A percentile compares a stretch with the other conserved stretches of the same genome.
Conservation (phyloP, 2,888 invertebrate genomes). For the Volucella zonaria region DNA sequence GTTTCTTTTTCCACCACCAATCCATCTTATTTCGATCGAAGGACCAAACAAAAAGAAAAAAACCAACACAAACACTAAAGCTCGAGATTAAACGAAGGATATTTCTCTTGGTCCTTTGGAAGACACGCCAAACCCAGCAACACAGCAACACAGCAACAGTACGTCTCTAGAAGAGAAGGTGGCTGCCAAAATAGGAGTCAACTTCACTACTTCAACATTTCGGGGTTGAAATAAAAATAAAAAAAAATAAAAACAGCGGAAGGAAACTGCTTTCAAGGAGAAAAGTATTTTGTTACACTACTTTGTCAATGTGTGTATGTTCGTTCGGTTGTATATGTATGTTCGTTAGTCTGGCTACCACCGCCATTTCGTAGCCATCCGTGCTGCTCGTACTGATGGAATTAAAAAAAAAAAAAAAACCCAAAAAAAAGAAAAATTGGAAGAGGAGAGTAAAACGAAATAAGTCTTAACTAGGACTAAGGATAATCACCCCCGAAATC, state of each 20-base stretch:
- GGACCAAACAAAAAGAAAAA: conserved; percentile 11
- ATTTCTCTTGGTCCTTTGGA: conserved; percentile 52
- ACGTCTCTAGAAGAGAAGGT: conserved; percentile 12
- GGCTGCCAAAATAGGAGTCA: conserved; percentile 4
- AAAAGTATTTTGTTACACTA: conserved; percentile 39
- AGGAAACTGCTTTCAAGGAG: conserved; percentile 35
- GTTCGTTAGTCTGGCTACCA: conserved; percentile 15
- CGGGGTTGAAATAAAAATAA: too few relatives aligned
- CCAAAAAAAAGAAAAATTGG: conserved; percentile 65
- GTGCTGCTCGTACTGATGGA: conserved; percentile 9
- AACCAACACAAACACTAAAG: conserved; percentile 16
- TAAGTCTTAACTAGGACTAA: conserved; percentile 68
- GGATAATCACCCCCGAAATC: conserved; percentile 72
- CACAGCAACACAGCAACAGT: conserved; percentile 42
- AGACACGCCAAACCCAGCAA: conserved; percentile 18
- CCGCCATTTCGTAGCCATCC: not conserved
- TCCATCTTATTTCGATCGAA: conserved; percentile 71
- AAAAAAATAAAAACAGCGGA: conserved; percentile 26
- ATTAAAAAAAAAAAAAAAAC: conserved; percentile 57
- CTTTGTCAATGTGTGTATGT: not conserved
- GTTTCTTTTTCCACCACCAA: conserved; percentile 47
- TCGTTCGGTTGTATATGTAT: conserved; percentile 3
- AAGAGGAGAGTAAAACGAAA: conserved; percentile 55
- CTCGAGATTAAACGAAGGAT: conserved; percentile 67
- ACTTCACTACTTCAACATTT: conserved; percentile 27